These are phyloP conservation scores for Loripinus fragilis DNA, from an alignment of 2,888 invertebrate species.

Conservation along the genomic window DNA sequence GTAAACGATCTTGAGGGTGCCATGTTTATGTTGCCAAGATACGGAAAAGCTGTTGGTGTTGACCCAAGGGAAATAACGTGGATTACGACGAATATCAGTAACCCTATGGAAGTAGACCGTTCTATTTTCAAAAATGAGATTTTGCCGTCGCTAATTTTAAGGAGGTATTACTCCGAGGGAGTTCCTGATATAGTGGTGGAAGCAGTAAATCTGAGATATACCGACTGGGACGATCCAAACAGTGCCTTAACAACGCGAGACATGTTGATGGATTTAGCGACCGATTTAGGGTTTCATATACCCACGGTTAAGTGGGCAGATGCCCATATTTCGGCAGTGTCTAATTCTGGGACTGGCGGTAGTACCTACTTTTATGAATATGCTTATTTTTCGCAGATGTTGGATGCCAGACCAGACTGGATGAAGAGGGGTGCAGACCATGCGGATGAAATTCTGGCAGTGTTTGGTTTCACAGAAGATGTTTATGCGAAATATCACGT, in stretches of 20 bases:
- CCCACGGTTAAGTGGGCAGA: neutral
- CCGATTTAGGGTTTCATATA: neutral
- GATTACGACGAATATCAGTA: neutral
- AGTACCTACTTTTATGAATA: neutral
- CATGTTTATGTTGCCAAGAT: neutral
- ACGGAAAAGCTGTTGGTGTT: neutral
- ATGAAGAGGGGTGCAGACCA: constrained; percentile 1
- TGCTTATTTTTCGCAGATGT: neutral
- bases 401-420: neutral
- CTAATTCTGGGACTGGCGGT: neutral
- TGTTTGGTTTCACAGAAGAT: neutral
- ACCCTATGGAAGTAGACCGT: neutral
- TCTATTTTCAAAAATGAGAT: neutral
- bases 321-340: neutral
- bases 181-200: neutral
- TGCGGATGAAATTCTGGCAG: neutral
- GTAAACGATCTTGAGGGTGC: neutral
- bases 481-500: neutral
- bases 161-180: neutral
- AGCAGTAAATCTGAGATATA: neutral
- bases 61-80: neutral
- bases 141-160: neutral
- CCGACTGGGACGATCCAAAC: constrained; percentile 1
- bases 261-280: neutral
- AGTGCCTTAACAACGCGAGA: neutral